Evolutionary conservation across 2,113 vertebrate species (phyloP), one percentile per base, ranked within the genome.

Genomic region (Eurypyga helias): DNA sequence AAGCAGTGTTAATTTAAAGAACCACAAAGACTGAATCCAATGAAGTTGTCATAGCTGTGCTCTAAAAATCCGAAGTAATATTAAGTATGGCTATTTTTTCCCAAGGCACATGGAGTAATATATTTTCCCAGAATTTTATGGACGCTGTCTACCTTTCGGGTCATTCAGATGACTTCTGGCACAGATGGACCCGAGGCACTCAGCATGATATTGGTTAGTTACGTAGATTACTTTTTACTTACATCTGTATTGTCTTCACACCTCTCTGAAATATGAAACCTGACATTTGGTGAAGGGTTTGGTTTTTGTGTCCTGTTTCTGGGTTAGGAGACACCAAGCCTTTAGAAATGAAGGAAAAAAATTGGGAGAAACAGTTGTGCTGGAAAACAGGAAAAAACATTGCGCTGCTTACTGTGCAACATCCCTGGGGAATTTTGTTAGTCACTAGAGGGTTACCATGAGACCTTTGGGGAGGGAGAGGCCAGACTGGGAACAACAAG

Each of bases 81-180:
- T 29, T 87, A 78, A 89, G 3, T 36, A 54, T 57, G n/a, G 0
- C 0, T 25, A 1, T n/a, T 17, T 57, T 34, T 61, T 41, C 93
- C 58, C 46, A 95, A 98, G 98, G 96, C n/a, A 95, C 95, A 19
- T 98, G 98, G 98, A 98, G 98, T 87, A 98, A 98, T 77, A 94
- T 98, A 91, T 98, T 98, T 95, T 98, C 98, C 58, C 73, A 96
- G 7, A 98, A 77, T 90, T 83, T 98, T 87, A 96, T 98, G 97
- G 98, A 98, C 34, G 93, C 94, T 69, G 96, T 98, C 95, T 96
- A 98, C 65, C 90, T 98, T 34, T 94, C 95, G 0, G 91, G 95
- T 36, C 91, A 96, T 84, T 97, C 98, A 43, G 93, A 93, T 3
- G 91, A 97, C 26, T 90, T 96, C 69, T 98, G 97, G 97, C 98